Evolutionary conservation across 2,888 invertebrate genomes (phyloP).

Genomic region (Tigriopus californicus): DNA sequence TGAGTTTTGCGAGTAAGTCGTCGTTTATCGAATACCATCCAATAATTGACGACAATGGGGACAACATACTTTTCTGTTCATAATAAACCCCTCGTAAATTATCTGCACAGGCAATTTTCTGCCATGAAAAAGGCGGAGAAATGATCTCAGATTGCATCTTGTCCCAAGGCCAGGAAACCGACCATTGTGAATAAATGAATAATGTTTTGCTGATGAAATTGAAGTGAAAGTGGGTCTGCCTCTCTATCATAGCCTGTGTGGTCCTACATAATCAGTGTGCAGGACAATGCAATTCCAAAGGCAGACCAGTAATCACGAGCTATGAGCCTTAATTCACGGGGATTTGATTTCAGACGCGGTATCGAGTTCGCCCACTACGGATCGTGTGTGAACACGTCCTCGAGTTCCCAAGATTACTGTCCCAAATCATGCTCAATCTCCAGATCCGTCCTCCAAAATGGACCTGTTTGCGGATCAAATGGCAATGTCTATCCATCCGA

Average conservation of each 20-base stretch:
- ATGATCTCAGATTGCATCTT: too few species aligned
- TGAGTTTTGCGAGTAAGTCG: slow-evolving; percentile 47
- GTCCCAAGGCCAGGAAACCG: too few species aligned
- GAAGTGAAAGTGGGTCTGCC: too few species aligned
- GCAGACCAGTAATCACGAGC: not conserved
- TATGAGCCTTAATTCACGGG: too few species aligned
- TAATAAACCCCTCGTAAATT: too few species aligned
- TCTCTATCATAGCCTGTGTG: too few species aligned
- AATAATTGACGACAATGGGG: not conserved
- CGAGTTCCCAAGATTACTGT: slow-evolving; percentile 69
- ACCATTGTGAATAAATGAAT: too few species aligned
- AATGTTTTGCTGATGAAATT: not conserved
- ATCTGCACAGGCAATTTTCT: too few species aligned
- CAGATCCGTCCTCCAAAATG: slow-evolving; percentile 50
- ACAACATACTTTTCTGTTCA: not conserved
- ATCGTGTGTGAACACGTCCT: slow-evolving; percentile 42
- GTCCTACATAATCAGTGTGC: not conserved
- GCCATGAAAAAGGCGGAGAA: too few species aligned
- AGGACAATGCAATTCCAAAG: not conserved
- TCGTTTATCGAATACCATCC: not conserved
- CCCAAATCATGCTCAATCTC: slow-evolving; percentile 59
- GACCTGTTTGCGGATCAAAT: slow-evolving; percentile 77
- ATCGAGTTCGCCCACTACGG: slow-evolving; percentile 42
- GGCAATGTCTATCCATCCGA: slow-evolving; percentile 81
- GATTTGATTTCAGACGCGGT: slow-evolving; percentile 33